Evolutionary conservation across 1,140 invertebrate genomes (phyloP), one percentile per base, ranked within the genome.

Genomic region (Campoletis sonorensis): DNA sequence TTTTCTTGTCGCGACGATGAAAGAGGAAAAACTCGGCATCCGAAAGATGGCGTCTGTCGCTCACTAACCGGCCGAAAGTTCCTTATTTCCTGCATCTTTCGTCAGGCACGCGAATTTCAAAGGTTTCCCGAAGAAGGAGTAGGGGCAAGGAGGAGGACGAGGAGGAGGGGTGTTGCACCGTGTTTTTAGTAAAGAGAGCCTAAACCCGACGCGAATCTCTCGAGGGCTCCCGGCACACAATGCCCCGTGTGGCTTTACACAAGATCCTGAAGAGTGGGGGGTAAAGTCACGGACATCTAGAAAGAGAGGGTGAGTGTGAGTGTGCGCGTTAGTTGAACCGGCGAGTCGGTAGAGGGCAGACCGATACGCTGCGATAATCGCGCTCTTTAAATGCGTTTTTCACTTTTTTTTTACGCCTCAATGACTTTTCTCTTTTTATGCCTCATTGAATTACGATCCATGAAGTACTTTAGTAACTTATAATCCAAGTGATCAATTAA

Each of bases 151-250:
- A 18, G 54, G 54, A 58, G 21, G 54, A 23, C 54, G 54, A 18
- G 54, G 21, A 23, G 54, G 54, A 23, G 54, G 54, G 21, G 54
- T 58, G 18, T 18, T 58, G 54, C 54, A 58, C 54, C 21, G 54
- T 58, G 54, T 58, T 58, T 23, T 58, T 58, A 23, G 18, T 23
- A 58, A 58, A 58, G 54, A 23, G 54, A 58, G 54, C 54, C 54
- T 58, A 58, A 58, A 58, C 54, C 54, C 54, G 54, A 58, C 54
- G 54, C 54, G 54, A 58, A 58, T 58, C 54, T 58, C 54, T 58
- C 54, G 54, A n/a, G 18, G 54, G 54, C 54, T 58, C 54, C 54
- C 54, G 54, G 54, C 54, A 58, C 54, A 58, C 54, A 58, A 58
- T 58, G 54, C 54, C 21, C 54, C 21, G 54, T 8, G 54, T 58